Base-by-base conservation (phyloP, 2,888 invertebrate genomes). In the Pterostichus niger region DNA sequence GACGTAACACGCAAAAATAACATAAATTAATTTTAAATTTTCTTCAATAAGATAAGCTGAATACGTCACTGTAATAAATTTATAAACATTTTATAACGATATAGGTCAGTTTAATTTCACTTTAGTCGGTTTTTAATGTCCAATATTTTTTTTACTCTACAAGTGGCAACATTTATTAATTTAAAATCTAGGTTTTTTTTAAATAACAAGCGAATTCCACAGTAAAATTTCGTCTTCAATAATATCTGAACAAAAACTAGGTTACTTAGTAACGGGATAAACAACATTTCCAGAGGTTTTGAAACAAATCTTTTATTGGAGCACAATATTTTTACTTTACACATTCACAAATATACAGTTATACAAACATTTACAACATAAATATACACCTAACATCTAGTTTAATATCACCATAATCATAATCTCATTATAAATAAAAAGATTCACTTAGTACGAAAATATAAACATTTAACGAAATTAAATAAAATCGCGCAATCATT, bases 321-420 rank as follows among this genome's bases (percentile, higher is more conserved):
- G 17, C 17, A 33, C 33, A 10, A 6, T 6, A 71, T 44, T 44
- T 71, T 71, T 71, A 71, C 44, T 71, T 71, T 15, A 71, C 15
- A 71, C 44, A 9, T 15, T 17, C 56, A 56, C 7, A 56, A 56
- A 56, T 56, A 71, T 15, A 71, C 68, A 71, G 10, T 15, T 71
- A 71, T 13, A 71, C 59, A 56, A 13, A 56, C 40, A 68, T 40
- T 68, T 40, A 68, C n/a, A 40, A 15, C 0, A 68, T 35, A 71
- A 15, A 40, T 68, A 68, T 2, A 71, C 68, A 71, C 44, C 0
- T 44, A 17, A 15, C 17, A 17, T 0, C 5, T 46, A 46, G 7
- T 44, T 13, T 71, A 64, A 64, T 64, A 68, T 68, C 68, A 68
- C 68, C 33, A 61, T 33, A 61, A 61, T 35, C 17, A 61, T 33